These are phyloP conservation scores for Argyrosomus regius DNA, from an alignment of 2,797 vertebrate genomes.

Conservation along the genomic window DNA sequence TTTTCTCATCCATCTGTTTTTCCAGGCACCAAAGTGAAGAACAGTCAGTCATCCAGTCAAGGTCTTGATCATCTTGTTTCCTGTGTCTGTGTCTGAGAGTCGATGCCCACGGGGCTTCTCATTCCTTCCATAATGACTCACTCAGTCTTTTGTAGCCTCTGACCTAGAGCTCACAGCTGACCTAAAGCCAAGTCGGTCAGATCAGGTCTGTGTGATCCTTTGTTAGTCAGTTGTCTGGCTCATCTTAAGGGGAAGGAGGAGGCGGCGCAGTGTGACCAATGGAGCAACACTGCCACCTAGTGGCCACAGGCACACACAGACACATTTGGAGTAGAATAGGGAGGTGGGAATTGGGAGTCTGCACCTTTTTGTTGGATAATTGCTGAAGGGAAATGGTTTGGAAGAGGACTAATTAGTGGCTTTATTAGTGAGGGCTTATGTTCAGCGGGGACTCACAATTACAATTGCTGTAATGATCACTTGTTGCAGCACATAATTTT, in stretches of 20 bases:
- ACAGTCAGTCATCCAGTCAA: slow-evolving; percentile 39
- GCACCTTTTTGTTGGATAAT: slow-evolving; percentile 64
- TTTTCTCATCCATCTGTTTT: slow-evolving; percentile 24
- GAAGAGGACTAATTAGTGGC: slow-evolving; percentile 63
- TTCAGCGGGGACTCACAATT: slow-evolving; percentile 49
- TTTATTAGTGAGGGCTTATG: slow-evolving; percentile 65
- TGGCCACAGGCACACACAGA: slow-evolving; percentile 31
- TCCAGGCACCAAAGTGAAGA: slow-evolving; percentile 25
- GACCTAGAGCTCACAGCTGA: slow-evolving; percentile 52
- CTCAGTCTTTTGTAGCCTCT: slow-evolving; percentile 36
- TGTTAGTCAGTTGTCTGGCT: slow-evolving; percentile 31
- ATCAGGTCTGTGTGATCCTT: slow-evolving; percentile 34
- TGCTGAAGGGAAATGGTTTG: slow-evolving; percentile 67
- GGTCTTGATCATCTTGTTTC: slow-evolving; percentile 56
- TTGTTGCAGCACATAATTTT: slow-evolving; percentile 49
- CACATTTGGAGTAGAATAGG: neutral
- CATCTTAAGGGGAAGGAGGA: neutral
- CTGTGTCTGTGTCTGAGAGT: slow-evolving; percentile 34
- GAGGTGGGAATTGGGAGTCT: slow-evolving; percentile 48
- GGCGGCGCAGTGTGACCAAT: neutral
- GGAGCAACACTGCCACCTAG: slow-evolving; percentile 78
- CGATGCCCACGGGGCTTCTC: slow-evolving; percentile 22
- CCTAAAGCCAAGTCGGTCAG: slow-evolving; percentile 42
- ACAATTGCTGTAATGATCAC: slow-evolving; percentile 61
- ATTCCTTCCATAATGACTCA: slow-evolving; percentile 66